Conservation (phyloP, 2,113 vertebrate genomes). For the Pomatorhinus ruficollis region DNA sequence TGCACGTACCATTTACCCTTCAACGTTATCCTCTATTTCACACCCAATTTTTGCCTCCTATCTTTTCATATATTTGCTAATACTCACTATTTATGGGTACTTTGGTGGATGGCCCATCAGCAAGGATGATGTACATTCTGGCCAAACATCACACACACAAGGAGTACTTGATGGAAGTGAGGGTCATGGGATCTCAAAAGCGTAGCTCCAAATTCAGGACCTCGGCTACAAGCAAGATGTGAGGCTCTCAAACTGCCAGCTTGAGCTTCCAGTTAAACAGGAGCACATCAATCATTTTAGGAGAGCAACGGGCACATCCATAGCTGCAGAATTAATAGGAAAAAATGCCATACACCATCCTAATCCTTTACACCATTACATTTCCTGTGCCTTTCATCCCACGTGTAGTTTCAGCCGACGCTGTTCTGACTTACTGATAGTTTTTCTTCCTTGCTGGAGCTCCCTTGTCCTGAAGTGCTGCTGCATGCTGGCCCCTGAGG, state of each 20-base stretch:
- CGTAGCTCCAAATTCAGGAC: background rate
- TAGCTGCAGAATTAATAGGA: background rate
- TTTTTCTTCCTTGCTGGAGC: background rate
- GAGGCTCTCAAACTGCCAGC: background rate
- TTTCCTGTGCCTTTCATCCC: background rate
- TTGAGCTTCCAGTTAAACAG: background rate
- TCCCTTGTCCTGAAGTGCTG: background rate
- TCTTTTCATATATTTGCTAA: background rate
- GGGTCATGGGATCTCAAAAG: background rate
- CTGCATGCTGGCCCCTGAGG: background rate
- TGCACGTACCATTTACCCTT: background rate
- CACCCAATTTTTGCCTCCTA: background rate
- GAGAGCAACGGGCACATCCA: background rate
- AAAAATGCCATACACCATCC: background rate
- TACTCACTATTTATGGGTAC: background rate
- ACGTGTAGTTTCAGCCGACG: rapidly evolving
- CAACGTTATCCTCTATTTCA: background rate
- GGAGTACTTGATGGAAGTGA: background rate
- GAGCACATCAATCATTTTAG: background rate
- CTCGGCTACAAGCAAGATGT: background rate
- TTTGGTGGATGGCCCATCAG: background rate
- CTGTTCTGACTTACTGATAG: background rate
- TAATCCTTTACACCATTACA: background rate
- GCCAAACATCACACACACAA: rapidly evolving
- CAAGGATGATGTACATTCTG: background rate